Evolutionary conservation across 2,888 invertebrate species (phyloP).

Genomic region (Callyntrura guangdongensis): DNA sequence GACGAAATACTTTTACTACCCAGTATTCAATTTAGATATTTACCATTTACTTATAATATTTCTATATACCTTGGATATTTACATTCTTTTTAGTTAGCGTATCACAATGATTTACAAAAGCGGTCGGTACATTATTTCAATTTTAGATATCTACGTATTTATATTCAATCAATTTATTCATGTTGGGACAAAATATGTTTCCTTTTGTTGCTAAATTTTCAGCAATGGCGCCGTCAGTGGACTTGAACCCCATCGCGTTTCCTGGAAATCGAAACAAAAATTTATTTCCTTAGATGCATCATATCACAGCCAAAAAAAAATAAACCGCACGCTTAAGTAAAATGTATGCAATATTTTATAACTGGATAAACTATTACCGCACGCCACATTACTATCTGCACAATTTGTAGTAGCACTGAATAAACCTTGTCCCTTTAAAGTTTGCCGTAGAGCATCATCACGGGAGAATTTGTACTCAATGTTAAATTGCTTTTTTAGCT

Average conservation of each 20-base stretch:
- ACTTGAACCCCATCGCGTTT: constrained; percentile 78
- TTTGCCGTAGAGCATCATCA: constrained; percentile 78
- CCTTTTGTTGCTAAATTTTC: constrained; percentile 75
- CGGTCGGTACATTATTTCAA: no score
- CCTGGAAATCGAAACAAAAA: no score
- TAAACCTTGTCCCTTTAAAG: constrained; percentile 52
- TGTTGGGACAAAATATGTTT: constrained; percentile 76
- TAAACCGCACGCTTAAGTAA: background rate
- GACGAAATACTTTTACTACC: no score
- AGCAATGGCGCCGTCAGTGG: constrained; percentile 75
- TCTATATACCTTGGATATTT: no score
- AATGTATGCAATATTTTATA: background rate
- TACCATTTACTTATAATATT: no score
- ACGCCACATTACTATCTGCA: constrained; percentile 77
- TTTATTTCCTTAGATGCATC: background rate
- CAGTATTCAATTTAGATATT: no score
- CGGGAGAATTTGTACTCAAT: constrained; percentile 58
- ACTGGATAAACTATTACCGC: constrained; percentile 58
- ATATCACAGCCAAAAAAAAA: no score
- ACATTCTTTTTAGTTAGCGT: no score
- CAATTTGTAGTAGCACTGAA: constrained; percentile 78
- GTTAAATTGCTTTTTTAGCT: constrained; percentile 50
- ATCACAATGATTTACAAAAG: no score
- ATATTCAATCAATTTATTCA: constrained; percentile 69
- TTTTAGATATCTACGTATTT: constrained; percentile 60